Base-by-base conservation (phyloP, 2,888 invertebrate genomes). In the Pterobdella sp. region DNA sequence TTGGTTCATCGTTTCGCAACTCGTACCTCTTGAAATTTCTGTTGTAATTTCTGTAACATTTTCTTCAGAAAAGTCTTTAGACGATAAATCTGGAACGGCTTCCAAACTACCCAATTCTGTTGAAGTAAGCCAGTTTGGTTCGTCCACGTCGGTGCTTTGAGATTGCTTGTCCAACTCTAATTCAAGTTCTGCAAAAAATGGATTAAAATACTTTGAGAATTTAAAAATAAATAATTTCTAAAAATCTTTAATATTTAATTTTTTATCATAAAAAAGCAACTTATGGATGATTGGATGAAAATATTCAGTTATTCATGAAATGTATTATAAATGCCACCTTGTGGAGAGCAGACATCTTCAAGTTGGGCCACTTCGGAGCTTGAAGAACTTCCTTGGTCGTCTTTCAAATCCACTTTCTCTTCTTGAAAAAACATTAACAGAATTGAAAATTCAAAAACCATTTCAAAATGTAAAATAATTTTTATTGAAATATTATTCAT, bases 311-410 rank as follows among this genome's bases (percentile, higher is more conserved):
- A 7, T 42, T 42, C 42, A 42, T 42, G 42, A 42, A 42, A 14
- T 14, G 10, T 14, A 14, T 70, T 31, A 49, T 56, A 14, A 70
- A 60, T 2, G n/a, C 22, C 32, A 80, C 80, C 80, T 80, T 79
- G 77, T 26, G 77, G 77, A 56, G 76, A 70, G 31, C 74, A 77
- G 74, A 80, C 78, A 75, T 81, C 81, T 69, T 81, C 81, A 63
- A 80, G 75, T 70, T 80, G 80, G 34, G 80, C 80, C 72, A 79
- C 79, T 74, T 81, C 81, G 29, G 80, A 80, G 73, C 80, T 80
- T 52, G 81, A 80, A 29, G 79, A 79, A 74, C 80, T 81, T 68
- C 78, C 74, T 73, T 79, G 79, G 72, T 80, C 80, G 67, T 78
- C 78, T 66, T 69, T 63, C 56, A 49, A 14, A 60, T 42, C 66